Evolutionary conservation across 2,888 invertebrate species (phyloP).

Genomic region (Ormia ochracea): DNA sequence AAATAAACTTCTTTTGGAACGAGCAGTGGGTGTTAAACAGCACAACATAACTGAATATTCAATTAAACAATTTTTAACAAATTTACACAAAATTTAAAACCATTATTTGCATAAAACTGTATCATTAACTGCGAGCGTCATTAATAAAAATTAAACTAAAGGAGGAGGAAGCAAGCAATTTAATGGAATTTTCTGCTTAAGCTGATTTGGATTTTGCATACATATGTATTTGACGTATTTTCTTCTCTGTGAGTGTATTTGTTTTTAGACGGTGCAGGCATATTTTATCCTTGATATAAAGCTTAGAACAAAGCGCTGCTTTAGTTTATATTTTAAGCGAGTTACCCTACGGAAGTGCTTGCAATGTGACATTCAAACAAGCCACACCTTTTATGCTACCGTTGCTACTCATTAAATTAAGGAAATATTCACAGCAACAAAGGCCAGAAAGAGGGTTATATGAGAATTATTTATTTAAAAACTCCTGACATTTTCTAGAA

Average conservation of each 20-base stretch:
- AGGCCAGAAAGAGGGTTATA: neutral
- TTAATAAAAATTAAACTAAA: neutral
- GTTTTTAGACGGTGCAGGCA: constrained; percentile 5
- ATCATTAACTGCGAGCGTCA: neutral
- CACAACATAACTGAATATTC: constrained; percentile 30
- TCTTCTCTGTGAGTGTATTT: neutral
- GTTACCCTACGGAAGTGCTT: constrained; percentile 18
- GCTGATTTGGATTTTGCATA: neutral
- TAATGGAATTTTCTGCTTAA: constrained; percentile 17
- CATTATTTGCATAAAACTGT: constrained; percentile 26
- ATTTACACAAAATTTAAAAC: constrained; percentile 25
- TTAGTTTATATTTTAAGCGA: constrained; percentile 5
- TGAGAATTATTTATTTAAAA: constrained; percentile 13
- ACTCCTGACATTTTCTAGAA: too few relatives aligned
- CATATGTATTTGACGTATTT: neutral
- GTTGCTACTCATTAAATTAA: constrained; percentile 42
- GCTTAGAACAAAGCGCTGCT: constrained; percentile 26
- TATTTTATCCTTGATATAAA: constrained; percentile 50
- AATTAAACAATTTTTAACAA: constrained; percentile 44
- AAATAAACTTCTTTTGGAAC: neutral
- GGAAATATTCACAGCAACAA: constrained; percentile 20
- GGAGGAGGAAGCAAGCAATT: constrained; percentile 15
- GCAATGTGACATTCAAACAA: constrained; percentile 28
- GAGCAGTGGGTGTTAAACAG: constrained; percentile 26
- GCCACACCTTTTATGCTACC: constrained; percentile 17